Evolutionary conservation across 2,113 vertebrate genomes (phyloP).

Genomic region (Mormoops blainvillei): DNA sequence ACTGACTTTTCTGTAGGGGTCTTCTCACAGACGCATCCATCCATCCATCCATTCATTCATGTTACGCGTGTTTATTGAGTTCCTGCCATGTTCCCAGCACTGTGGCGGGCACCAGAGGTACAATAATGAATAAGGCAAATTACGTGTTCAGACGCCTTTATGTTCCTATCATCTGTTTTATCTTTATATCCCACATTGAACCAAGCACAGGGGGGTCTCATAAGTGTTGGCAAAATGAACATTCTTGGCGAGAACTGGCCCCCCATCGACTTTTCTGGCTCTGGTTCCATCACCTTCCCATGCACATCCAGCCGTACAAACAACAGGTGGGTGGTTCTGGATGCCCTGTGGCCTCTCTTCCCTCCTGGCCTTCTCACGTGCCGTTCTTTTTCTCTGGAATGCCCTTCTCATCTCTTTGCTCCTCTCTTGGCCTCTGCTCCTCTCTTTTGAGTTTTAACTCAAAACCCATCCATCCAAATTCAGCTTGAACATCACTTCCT

Average conservation of each 20-base stretch:
- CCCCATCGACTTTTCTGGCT: not conserved
- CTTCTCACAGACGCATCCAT: fast-evolving
- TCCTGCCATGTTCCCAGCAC: not conserved
- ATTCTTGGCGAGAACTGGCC: not conserved
- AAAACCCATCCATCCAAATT: not conserved
- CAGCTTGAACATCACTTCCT: not conserved
- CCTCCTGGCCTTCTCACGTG: not conserved
- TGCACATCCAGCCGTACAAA: not conserved
- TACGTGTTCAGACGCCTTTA: not conserved
- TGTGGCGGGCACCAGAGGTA: too few relatives aligned
- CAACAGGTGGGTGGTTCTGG: fast-evolving
- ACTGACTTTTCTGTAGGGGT: not conserved
- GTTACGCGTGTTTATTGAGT: not conserved
- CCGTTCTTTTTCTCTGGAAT: not conserved
- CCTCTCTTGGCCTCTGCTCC: not conserved
- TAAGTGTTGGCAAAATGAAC: not conserved
- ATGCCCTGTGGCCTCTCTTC: not conserved
- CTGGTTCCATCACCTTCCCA: not conserved
- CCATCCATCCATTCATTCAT: not conserved
- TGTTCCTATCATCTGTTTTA: not conserved
- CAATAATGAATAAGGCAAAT: not conserved
- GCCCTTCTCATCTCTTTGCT: not conserved
- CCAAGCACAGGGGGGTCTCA: not conserved
- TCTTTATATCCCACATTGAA: not conserved
- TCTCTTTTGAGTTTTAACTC: not conserved